Evolutionary conservation across 1,140 invertebrate species (phyloP), one percentile per base, ranked within the genome.

Genomic region (Heliconius hermathena): DNA sequence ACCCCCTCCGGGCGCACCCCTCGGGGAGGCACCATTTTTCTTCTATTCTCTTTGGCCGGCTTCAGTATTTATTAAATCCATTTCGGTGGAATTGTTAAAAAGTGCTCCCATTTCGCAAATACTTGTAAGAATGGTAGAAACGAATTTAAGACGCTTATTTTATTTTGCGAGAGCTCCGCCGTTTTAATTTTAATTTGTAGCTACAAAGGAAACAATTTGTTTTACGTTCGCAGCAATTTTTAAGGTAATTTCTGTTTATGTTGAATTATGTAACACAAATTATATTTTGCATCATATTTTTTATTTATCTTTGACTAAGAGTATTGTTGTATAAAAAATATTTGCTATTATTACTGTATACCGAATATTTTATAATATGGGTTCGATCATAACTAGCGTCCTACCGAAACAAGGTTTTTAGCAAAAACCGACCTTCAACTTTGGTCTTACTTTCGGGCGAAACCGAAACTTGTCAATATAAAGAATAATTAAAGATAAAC

Each of bases 61-160:
- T 85, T 90, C 88, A 90, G 87, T 88, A 91, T 92, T 93, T 92
- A 92, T 93, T 91, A 92, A 92, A 92, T 90, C 88, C 90, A 86
- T 91, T 92, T 84, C 83, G 80, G 89, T 88, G 87, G 89, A 92
- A 92, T 93, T 87, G 88, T 86, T 90, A 90, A 87, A 90, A 91
- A 89, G 82, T 84, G 85, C 80, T 88, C 85, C 79, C 78, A 82
- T 85, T 87, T 81, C 75, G 38, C 71, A 78, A 76, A 76, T 76
- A 66, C 81, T 70, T 80, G 81, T 77, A 81, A 82, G 74, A 76
- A 82, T 78, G 60, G 70, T 71, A 72, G 54, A 74, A 41, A 72
- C 46, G 70, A 57, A 72, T 80, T 79, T 74, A 74, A 71, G 36
- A 52, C 57, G 73, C 54, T 81, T 77, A 49, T 81, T 77, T 81